Evolutionary conservation across 2,797 vertebrate genomes (phyloP), one percentile per base, ranked within the genome.

Genomic region (Coracias cyanogaster): DNA sequence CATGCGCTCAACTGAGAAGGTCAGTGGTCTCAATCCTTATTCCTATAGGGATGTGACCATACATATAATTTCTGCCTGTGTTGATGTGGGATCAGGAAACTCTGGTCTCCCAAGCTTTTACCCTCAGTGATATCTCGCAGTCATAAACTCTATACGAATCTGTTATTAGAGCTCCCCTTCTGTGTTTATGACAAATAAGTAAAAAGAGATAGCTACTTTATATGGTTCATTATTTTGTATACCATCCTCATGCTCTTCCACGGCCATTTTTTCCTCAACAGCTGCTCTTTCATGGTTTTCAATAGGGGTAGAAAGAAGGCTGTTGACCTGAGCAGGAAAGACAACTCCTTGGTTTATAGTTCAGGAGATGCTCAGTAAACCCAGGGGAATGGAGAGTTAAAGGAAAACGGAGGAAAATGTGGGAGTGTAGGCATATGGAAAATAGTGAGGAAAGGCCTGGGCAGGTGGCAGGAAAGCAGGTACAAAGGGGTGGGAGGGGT

Each of bases 181-280:
- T 58, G 49, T 67, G 10, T 67, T 89, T 58, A 45, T 48, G 31
- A 48, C 1, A 6, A 26, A 19, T 33, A 55, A 54, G 15, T 48
- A 82, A 86, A 82, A 73, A 51, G 10, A 61, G 81, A 66, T 24
- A 51, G 52, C 41, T 37, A 9, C 35, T 43, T 92, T 35, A 33
- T 33, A 37, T 6, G 43, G 21, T n/a, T 86, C 25, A 6, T 82
- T 82, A 52, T 39, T 81, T 62, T 62, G 29, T 57, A 24, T 67
- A 25, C 18, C 4, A 12, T 37, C 43, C 22, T 71, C 33, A 52
- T 29, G 33, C 37, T 62, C 60, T 82, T 49, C 41, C 28, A 45
- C 28, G 66, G 48, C 14, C 43, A 6, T 26, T 72, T 66, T 83
- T 33, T 3, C 24, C 31, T 48, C 1, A 0, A 22, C 0, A 1